Evolutionary conservation across 2,888 invertebrate genomes (phyloP), one percentile per base, ranked within the genome.

Genomic region (Cheiracanthium punctorium): DNA sequence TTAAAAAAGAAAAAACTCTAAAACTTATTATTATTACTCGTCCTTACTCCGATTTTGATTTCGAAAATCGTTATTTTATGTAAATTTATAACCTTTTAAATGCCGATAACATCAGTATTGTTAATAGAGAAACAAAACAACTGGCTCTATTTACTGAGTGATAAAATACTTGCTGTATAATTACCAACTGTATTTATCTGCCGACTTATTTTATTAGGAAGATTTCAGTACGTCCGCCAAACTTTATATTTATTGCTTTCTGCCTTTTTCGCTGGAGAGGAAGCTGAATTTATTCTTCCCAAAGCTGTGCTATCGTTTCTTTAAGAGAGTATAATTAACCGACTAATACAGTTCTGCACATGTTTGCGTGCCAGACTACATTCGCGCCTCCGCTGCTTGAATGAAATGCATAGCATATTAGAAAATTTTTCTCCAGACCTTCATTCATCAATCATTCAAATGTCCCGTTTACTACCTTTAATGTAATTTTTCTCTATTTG

Each of bases 281-380:
- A 33, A 33, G 69, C 69, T 5, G 24, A 48, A 48, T 48, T 67
- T 30, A 17, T 67, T 67, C 17, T 67, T 30, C 14, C 12, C 12
- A 28, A 64, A 64, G 24, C 64, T 12, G 29, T n/a, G 17, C n/a
- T 33, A 33, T 29, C n/a, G 69, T 24, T 33, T 69, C 5, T 0
- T 33, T 69, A 14, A 17, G 33, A 20, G 33, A 52, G 32, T 32
- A 41, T 69, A 77, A 77, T 77, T 77, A 77, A 29, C 37, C 29
- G 29, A 24, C 33, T 41, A 71, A 58, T 24, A 0, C 52, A 8
- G 30, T 33, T 69, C 33, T 41, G 69, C 17, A 29, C 64, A 71
- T 79, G 71, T 79, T 79, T 79, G 79, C 71, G 71, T 79, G 71
- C 14, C 17, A 67, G 48, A 71, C 28, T 20, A 67, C 37, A 71